Conservation (phyloP, 2,888 invertebrate species). For the Drosophila diplacantha region DNA sequence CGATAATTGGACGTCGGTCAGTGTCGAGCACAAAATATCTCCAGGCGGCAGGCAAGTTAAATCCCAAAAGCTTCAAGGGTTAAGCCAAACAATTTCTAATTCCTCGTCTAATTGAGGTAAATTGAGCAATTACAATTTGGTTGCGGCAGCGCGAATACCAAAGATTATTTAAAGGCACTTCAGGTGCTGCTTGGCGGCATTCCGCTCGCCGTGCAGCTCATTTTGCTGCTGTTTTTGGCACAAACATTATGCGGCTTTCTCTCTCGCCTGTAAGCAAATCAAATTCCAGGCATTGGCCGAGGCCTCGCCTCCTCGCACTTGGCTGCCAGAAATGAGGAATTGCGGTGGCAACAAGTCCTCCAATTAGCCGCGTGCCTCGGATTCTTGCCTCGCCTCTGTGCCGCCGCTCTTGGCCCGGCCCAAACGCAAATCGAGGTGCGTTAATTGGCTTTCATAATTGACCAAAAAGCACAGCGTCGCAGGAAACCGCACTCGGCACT, state of each 20-base stretch:
- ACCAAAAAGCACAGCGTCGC: constrained; percentile 25
- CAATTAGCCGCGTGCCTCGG: constrained; percentile 33
- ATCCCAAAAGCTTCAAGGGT: too few species aligned
- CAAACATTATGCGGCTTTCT: constrained; percentile 20
- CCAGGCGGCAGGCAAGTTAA: too few species aligned
- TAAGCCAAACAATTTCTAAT: background rate
- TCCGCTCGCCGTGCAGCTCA: background rate
- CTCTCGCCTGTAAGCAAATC: constrained; percentile 23
- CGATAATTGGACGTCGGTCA: constrained; percentile 21
- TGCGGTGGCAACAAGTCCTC: constrained; percentile 38
- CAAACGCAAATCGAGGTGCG: constrained; percentile 27
- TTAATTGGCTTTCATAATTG: constrained; percentile 38
- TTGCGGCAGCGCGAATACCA: background rate
- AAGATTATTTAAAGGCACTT: background rate
- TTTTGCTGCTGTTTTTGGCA: too few species aligned
- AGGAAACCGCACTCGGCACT: background rate
- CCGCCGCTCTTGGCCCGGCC: background rate
- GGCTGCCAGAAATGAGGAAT: constrained; percentile 22
- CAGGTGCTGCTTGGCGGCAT: background rate
- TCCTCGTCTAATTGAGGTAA: background rate
- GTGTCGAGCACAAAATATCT: too few species aligned
- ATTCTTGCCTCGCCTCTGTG: constrained; percentile 6
- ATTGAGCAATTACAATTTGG: background rate
- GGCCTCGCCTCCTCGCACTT: constrained; percentile 25
- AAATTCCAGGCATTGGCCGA: constrained; percentile 35